Evolutionary conservation across 2,888 invertebrate genomes (phyloP).

Genomic region (Cryptocephalus moraei): DNA sequence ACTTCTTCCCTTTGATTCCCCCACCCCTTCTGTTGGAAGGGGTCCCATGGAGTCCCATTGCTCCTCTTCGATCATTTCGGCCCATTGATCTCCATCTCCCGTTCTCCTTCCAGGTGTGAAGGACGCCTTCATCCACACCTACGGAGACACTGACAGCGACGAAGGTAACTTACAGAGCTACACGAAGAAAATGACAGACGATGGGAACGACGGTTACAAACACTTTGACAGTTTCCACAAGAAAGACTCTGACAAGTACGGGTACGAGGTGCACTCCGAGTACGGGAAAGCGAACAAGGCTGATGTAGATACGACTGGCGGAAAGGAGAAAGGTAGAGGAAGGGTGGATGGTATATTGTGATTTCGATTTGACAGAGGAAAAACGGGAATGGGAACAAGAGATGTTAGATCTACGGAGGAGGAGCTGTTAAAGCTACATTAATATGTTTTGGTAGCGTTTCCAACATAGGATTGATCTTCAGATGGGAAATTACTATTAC

Average conservation of each 20-base stretch:
- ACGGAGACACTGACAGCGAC: slow-evolving; percentile 44
- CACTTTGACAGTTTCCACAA: slow-evolving; percentile 64
- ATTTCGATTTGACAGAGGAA: neutral
- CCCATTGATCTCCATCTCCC: too few relatives aligned
- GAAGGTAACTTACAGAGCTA: slow-evolving; percentile 52
- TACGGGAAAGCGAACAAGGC: slow-evolving; percentile 43
- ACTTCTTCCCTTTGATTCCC: too few relatives aligned
- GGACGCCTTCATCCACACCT: slow-evolving; percentile 47
- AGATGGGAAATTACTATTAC: too few relatives aligned
- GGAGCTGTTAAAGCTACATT: too few relatives aligned
- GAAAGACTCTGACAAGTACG: slow-evolving; percentile 62
- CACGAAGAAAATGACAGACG: slow-evolving; percentile 50
- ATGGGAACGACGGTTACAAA: slow-evolving; percentile 63
- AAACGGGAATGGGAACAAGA: neutral
- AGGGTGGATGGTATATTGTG: slow-evolving; percentile 8
- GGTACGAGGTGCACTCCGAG: slow-evolving; percentile 56
- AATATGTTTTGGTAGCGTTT: too few relatives aligned
- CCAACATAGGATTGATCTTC: too few relatives aligned
- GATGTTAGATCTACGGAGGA: neutral
- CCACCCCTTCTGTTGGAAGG: too few relatives aligned
- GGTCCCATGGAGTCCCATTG: too few relatives aligned
- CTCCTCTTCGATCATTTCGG: too few relatives aligned
- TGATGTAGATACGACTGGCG: slow-evolving; percentile 38
- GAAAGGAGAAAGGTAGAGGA: slow-evolving; percentile 22
- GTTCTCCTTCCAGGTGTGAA: slow-evolving; percentile 29